phyloP scores from a whole-genome alignment of 2,888 invertebrate genomes.

The Uloborus plumipes region DNA sequence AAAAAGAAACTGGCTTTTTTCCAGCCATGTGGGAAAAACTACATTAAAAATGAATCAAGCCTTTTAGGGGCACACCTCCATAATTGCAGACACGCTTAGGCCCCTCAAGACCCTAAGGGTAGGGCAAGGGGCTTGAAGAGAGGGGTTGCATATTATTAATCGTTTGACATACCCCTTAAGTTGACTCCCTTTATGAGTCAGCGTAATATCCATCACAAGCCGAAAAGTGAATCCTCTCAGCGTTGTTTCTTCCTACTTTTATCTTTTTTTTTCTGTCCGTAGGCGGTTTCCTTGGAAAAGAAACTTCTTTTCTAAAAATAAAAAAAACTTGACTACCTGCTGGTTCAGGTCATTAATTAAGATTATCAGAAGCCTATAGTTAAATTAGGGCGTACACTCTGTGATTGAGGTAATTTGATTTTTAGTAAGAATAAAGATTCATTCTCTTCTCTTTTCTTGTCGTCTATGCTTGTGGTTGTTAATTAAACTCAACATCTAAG shows the following conservation, averaged over 20 bases:
- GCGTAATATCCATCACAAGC: conserved; percentile 22
- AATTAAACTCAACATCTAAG: too few relatives aligned
- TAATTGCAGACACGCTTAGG: conserved; percentile 32
- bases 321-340: conserved; percentile 27
- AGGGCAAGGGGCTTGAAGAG: conserved; percentile 2
- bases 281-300: conserved; percentile 12
- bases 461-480: too few relatives aligned
- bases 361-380: conserved; percentile 48
- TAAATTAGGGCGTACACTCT: conserved; percentile 37
- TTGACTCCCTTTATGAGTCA: conserved; percentile 38
- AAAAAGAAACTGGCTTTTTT: conserved; percentile 49
- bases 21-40: conserved; percentile 43
- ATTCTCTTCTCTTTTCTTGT: too few relatives aligned
- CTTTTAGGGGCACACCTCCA: conserved; percentile 50
- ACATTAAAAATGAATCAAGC: conserved; percentile 40
- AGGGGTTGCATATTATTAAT: conserved; percentile 30
- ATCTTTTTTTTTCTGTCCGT: conserved; percentile 7
- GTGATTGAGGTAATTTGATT: conserved; percentile 34
- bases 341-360: conserved; percentile 38
- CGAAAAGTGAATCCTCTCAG: conserved; percentile 11
- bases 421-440: conserved; percentile 4
- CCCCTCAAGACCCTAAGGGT: conserved; percentile 17
- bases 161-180: conserved; percentile 36
- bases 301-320: neutral
- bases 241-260: neutral